Conservation (phyloP, 2,113 vertebrate species). For the Tinamus guttatus region DNA sequence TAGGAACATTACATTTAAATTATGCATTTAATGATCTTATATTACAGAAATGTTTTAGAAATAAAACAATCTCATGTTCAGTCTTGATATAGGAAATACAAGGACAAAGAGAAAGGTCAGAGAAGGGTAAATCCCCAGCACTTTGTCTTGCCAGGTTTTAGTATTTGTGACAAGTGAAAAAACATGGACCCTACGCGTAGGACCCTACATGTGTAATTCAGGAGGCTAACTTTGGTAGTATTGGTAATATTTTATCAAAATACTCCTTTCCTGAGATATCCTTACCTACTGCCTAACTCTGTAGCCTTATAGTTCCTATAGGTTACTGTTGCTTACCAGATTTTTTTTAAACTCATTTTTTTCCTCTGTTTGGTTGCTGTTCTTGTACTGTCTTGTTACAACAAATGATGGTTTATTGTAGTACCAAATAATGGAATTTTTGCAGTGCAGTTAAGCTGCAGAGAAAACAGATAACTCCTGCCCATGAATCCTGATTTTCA, state of each 20-base stretch:
- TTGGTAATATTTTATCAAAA: not conserved
- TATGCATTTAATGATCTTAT: not conserved
- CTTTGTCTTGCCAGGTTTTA: not conserved
- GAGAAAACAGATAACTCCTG: constrained; percentile 12
- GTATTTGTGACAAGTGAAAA: not conserved
- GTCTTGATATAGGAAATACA: not conserved
- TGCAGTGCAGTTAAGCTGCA: not conserved
- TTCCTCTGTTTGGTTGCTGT: not conserved
- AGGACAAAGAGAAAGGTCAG: not conserved
- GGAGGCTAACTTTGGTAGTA: constrained; percentile 8
- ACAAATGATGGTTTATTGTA: constrained; percentile 6
- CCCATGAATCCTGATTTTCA: constrained; percentile 18
- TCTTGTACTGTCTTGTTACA: not conserved
- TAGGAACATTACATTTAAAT: not conserved
- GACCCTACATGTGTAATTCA: not conserved
- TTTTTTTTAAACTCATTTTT: constrained; percentile 28
- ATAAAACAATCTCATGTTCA: not conserved
- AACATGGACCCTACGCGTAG: not conserved
- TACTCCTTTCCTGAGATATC: constrained; percentile 10
- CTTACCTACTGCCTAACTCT: not conserved
- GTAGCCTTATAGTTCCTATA: not conserved
- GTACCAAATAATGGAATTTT: not conserved
- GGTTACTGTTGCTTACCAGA: not conserved
- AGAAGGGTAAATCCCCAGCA: not conserved
- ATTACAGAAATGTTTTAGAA: not conserved